Percentiles rank a stretch among this genome's conserved stretches.
phyloP scores from a whole-genome alignment of 2,113 vertebrate genomes.

The Vidua chalybeata region DNA sequence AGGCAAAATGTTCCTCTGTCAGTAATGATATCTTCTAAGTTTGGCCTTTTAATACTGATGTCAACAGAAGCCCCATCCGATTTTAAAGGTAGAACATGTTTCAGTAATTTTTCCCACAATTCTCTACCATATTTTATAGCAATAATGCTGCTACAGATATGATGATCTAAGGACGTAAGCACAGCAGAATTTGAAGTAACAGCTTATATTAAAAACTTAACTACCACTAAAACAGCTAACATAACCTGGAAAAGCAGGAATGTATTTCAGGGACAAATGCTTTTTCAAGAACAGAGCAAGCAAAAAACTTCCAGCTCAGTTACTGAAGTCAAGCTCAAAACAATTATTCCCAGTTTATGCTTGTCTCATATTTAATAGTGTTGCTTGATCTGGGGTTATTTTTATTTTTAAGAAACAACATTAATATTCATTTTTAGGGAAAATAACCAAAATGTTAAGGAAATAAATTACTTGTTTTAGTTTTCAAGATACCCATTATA shows the following conservation, averaged over 20 bases:
- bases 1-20: conserved; percentile 26
- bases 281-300: background rate
- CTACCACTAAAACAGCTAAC: background rate
- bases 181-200: background rate
- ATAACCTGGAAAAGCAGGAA: background rate
- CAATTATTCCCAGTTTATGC: background rate
- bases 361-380: background rate
- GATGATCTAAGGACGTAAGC: background rate
- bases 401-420: background rate
- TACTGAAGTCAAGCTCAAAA: background rate
- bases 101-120: background rate
- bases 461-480: background rate
- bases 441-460: background rate
- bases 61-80: background rate
- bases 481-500: background rate
- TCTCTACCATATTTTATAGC: background rate
- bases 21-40: background rate
- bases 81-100: background rate
- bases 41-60: conserved; percentile 7
- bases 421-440: background rate
- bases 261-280: background rate
- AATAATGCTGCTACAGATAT: background rate
- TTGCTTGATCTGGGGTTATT: background rate
- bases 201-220: conserved; percentile 31
- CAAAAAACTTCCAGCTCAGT: background rate